phyloP scores from a whole-genome alignment of 2,113 vertebrate species.

The Tympanuchus pallidicinctus region DNA sequence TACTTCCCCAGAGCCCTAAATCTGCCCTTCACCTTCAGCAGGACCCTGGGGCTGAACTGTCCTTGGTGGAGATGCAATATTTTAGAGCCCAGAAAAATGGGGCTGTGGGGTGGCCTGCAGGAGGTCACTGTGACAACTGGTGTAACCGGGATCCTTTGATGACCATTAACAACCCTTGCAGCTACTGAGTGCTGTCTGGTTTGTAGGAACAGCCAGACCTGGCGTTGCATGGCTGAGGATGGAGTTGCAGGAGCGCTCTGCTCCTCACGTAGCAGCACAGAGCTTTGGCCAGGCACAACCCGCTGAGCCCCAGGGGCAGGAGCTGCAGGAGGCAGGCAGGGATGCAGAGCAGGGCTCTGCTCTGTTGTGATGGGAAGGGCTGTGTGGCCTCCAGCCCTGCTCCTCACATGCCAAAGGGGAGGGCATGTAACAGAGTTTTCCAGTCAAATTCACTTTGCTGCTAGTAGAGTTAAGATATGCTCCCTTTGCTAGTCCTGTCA shows the following conservation, averaged over 20 bases:
- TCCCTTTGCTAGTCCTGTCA: neutral
- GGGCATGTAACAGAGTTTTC: neutral
- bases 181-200: neutral
- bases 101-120: neutral
- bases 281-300: neutral
- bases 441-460: neutral
- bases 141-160: neutral
- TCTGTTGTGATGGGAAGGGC: neutral
- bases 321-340: rapidly evolving
- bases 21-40: neutral
- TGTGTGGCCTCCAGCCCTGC: neutral
- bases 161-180: constrained; percentile 56
- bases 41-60: neutral
- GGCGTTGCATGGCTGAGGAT: neutral
- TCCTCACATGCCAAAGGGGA: neutral
- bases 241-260: neutral
- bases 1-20: neutral
- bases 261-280: rapidly evolving
- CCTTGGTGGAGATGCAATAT: neutral
- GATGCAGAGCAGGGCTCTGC: neutral
- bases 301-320: neutral
- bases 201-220: neutral
- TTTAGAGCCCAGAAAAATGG: neutral
- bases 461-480: neutral
- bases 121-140: neutral